Evolutionary conservation across 2,797 vertebrate species (phyloP), one percentile per base, ranked within the genome.

Genomic region (Crypturellus tataupa): DNA sequence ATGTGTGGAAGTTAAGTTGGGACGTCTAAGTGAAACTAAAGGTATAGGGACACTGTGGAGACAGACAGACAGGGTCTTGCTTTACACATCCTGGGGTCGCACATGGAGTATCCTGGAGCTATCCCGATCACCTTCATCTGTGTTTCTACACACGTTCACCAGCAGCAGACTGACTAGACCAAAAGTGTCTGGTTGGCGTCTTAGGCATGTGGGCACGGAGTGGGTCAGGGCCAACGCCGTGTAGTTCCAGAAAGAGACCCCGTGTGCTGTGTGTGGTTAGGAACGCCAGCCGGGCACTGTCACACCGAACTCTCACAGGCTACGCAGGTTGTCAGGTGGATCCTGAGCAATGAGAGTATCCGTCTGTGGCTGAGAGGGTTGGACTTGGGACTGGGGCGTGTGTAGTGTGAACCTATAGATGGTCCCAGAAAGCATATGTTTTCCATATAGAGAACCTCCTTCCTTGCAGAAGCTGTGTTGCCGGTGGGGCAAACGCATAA

Each of bases 221-320:
- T 5, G 53, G 25, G 29, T 19, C 53, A 56, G n/a, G n/a, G 7
- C 53, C 10, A 19, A 7, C 21, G 4, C 4, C 7, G 3, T 0
- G 2, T 17, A 12, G 10, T 21, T 92, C 27, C 39, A 64, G 80
- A 39, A 19, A 23, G 51, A 47, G 27, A 10, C 7, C 21, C 8
- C 29, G 9, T 5, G 27, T 4, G 9, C 6, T 1, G 0, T 2
- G 5, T 51, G 18, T 71, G 44, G 11, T 23, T 55, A 35, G 12
- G 62, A 40, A 9, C 49, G 6, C 24, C 5, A 6, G 14, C 40
- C 47, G 12, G 42, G 53, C 25, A 4, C 5, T 17, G 51, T 24
- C 13, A 33, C 15, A 29, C 8, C 37, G 27, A 29, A 81, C 31
- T 55, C 31, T 55, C 31, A 6, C 14, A 1, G 4, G 4, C 1